A percentile compares a stretch with the other conserved stretches of the same genome.
Conservation (phyloP, 2,888 invertebrate species). For the Thymelicus acteon region DNA sequence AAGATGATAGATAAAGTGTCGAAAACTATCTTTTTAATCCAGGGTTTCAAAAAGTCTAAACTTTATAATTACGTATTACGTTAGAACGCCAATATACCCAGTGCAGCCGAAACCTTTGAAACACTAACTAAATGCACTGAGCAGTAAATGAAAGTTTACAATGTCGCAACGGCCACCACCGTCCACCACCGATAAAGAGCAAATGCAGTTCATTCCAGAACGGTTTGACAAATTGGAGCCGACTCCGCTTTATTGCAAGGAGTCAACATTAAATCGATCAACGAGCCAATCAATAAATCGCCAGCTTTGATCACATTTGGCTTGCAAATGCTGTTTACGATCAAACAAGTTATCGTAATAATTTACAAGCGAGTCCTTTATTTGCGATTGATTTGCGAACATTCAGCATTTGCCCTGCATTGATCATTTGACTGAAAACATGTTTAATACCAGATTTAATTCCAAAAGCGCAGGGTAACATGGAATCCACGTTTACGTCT, state of each 20-base stretch:
- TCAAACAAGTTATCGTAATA: constrained; percentile 4
- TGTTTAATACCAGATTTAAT: neutral
- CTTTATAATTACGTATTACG: too few relatives aligned
- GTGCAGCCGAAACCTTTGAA: too few relatives aligned
- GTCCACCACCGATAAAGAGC: neutral
- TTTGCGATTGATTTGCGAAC: constrained; percentile 9
- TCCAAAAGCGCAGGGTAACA: neutral
- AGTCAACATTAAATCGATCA: constrained; percentile 13
- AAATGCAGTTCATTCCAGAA: neutral
- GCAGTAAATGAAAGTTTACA: neutral
- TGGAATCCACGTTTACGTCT: too few relatives aligned
- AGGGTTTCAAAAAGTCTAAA: too few relatives aligned
- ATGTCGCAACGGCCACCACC: neutral
- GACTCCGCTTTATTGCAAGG: neutral
- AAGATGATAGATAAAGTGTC: too few relatives aligned
- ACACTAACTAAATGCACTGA: neutral
- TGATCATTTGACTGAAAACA: neutral
- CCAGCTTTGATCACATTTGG: constrained; percentile 19
- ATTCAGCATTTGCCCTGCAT: neutral
- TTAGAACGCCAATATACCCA: too few relatives aligned
- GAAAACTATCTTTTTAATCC: too few relatives aligned
- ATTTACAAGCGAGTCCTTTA: constrained; percentile 9
- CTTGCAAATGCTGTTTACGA: constrained; percentile 28
- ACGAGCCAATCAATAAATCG: constrained; percentile 21
- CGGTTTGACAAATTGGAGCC: constrained; percentile 8